Base-by-base conservation (phyloP, 2,113 vertebrate species). In the Protobothrops mucrosquamatus region DNA sequence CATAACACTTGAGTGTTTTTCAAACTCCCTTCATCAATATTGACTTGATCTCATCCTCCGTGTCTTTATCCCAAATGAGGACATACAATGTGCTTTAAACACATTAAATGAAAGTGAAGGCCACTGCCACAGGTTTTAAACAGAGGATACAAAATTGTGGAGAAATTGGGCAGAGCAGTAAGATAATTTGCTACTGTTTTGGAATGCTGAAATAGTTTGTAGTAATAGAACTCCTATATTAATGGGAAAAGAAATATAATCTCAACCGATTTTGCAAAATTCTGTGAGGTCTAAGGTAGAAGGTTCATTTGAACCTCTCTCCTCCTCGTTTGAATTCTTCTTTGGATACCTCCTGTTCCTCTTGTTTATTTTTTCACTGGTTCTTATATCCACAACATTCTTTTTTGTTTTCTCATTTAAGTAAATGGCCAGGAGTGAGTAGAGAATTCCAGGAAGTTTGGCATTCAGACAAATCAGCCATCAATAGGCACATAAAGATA, bases 41-140 rank as follows among this genome's bases (percentile, higher is more conserved):
- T 91, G 85, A 34, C 94, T 94, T 69, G 39, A 87, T 96, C 93
- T 95, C 52, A 64, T 91, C 86, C 39, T 20, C 59, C 89, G 92
- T 91, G 92, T 94, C 92, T 92, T 64, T 12, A 0, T 88, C 94
- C 87, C 92, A 94, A 0, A 0, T 29, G 85, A 51, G 51, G 85
- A 86, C 18, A 12, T 59, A 23, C 43, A 89, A 81, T 0, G 0
- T 24, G 39, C 81, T 88, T 74, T 91, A 87, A 85, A 93, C 87
- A 39, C 1, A 0, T 90, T 92, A 54, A 91, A 92, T 0, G 2
- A 10, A 88, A 92, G 39, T 52, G 59, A 94, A 64, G 88, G 29
- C 89, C 56, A 55, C 87, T 85, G 64, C 0, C 12, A 90, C 81
- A 14, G n/a, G 88, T 55, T 46, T 91, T 6, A 39, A 61, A 0